Evolutionary conservation across 2,888 invertebrate genomes (phyloP).

Genomic region (Pseudoips prasinana): DNA sequence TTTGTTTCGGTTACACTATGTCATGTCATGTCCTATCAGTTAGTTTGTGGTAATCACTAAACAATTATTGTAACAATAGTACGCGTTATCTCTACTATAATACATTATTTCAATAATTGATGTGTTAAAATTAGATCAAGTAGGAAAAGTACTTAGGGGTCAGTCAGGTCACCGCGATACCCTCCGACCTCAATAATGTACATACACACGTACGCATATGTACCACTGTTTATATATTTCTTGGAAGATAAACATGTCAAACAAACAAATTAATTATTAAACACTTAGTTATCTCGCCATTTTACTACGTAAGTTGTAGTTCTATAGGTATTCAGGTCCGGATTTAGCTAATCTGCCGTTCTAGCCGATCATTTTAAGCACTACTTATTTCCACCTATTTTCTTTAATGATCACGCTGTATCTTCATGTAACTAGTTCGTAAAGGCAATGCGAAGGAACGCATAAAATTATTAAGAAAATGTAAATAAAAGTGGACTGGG

Average conservation of each 20-base stretch:
- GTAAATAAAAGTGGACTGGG: too few relatives aligned
- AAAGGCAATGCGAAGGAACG: too few relatives aligned
- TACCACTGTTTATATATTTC: conserved; percentile 25
- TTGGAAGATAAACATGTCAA: conserved; percentile 33
- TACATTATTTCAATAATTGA: conserved; percentile 36
- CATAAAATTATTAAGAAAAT: too few relatives aligned
- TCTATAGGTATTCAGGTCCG: too few relatives aligned
- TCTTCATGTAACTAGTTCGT: too few relatives aligned
- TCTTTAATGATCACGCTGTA: too few relatives aligned
- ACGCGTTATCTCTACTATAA: conserved; percentile 30
- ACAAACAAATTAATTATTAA: conserved; percentile 36
- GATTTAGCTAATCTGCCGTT: too few relatives aligned
- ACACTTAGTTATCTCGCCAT: conserved; percentile 15
- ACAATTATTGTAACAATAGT: conserved; percentile 18
- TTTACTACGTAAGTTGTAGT: conserved; percentile 1
- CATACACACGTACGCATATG: conserved; percentile 17
- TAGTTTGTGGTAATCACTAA: background rate
- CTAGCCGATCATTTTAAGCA: too few relatives aligned
- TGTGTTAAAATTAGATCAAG: conserved; percentile 62
- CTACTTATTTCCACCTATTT: too few relatives aligned
- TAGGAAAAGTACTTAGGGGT: conserved; percentile 65
- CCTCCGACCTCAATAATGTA: conserved; percentile 47
- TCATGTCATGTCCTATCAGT: background rate
- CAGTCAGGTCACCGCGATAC: conserved; percentile 51
- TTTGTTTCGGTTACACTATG: too few relatives aligned